Conservation (phyloP, 2,113 vertebrate genomes). For the Acanthisitta chloris region DNA sequence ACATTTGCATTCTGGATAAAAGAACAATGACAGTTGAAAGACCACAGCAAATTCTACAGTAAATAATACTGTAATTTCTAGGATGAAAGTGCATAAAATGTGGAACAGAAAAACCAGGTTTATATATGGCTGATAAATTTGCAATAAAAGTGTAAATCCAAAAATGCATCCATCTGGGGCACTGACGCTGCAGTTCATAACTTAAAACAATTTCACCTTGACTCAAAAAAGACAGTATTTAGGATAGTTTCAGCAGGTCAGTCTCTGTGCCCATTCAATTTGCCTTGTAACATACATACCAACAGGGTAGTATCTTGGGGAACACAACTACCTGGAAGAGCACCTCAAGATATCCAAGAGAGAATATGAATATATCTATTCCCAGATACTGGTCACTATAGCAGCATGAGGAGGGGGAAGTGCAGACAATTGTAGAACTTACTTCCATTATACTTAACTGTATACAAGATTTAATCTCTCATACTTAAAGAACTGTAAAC, state of each 20-base stretch:
- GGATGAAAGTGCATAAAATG: not conserved
- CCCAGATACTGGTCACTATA: rapidly evolving
- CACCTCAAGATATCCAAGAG: not conserved
- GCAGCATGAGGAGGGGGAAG: not conserved
- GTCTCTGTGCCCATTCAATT: not conserved
- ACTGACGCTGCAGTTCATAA: not conserved
- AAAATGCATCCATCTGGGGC: rapidly evolving
- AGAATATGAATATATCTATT: not conserved
- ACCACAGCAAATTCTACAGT: not conserved
- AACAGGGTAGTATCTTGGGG: not conserved
- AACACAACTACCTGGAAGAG: not conserved
- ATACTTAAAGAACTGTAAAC: not conserved
- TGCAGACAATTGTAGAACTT: not conserved
- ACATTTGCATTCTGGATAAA: not conserved
- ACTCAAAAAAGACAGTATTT: not conserved
- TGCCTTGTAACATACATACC: not conserved
- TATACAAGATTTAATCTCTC: not conserved
- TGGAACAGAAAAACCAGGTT: not conserved
- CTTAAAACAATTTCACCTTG: not conserved
- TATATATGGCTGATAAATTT: not conserved
- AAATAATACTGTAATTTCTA: not conserved
- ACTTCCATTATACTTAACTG: not conserved
- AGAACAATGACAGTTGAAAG: not conserved
- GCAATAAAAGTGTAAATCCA: not conserved
- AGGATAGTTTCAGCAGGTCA: not conserved